Evolutionary conservation across 2,888 invertebrate species (phyloP).

Genomic region (Zootermopsis nevadensis): DNA sequence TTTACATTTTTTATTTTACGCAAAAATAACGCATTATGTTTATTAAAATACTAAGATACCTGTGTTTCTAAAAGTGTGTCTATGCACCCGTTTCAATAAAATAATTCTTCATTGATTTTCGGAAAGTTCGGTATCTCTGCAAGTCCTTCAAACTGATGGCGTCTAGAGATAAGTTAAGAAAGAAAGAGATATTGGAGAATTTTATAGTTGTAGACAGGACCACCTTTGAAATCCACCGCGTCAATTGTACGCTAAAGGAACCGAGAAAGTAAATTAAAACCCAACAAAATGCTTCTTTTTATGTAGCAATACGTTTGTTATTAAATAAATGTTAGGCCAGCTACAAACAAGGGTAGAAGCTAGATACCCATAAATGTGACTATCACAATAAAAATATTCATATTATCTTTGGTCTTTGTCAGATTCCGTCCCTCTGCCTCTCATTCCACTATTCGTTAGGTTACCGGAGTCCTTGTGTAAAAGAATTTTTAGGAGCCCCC

Average conservation of each 20-base stretch:
- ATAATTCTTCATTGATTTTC: no score
- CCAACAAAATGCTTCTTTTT: slow-evolving; percentile 17
- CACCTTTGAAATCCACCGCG: slow-evolving; percentile 11
- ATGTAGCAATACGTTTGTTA: not conserved
- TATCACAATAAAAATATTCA: slow-evolving; percentile 13
- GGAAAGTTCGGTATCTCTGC: not conserved
- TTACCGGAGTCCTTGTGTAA: not conserved
- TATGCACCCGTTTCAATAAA: no score
- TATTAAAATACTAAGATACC: no score
- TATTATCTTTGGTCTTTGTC: slow-evolving; percentile 4
- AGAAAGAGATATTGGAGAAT: not conserved
- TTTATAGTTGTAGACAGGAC: not conserved
- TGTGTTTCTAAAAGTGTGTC: no score
- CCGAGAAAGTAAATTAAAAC: slow-evolving; percentile 18
- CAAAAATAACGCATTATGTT: no score
- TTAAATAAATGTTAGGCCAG: slow-evolving; percentile 9
- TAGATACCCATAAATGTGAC: not conserved
- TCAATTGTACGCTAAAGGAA: not conserved
- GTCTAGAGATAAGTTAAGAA: not conserved
- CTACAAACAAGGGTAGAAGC: not conserved
- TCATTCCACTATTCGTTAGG: slow-evolving; percentile 20
- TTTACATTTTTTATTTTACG: no score
- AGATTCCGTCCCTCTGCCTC: not conserved
- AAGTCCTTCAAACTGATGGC: not conserved
- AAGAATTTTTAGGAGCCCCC: slow-evolving; percentile 29